Conservation (phyloP, 2,797 vertebrate species). For the Nyctalus aviator region DNA sequence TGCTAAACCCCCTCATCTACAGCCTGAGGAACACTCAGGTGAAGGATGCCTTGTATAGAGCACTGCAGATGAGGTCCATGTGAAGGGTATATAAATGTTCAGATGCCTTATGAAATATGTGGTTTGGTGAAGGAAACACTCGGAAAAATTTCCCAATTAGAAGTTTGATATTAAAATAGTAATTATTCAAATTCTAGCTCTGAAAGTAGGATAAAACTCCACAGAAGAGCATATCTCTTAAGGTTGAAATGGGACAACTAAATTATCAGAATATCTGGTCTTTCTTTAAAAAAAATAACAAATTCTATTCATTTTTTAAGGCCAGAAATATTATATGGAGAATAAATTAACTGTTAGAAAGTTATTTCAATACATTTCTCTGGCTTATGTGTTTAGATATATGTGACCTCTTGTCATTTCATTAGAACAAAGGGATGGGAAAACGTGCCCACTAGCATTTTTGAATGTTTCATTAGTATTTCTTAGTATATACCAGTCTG, state of each 20-base stretch:
- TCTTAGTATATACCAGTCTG: neutral
- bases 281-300: neutral
- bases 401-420: neutral
- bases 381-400: neutral
- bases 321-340: neutral
- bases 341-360: neutral
- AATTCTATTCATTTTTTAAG: neutral
- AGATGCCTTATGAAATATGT: neutral
- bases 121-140: neutral
- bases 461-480: neutral
- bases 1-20: slow-evolving; percentile 48
- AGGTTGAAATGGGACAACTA: neutral
- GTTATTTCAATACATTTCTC: neutral
- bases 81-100: neutral
- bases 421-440: neutral
- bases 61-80: neutral
- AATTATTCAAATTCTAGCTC: neutral
- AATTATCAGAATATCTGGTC: neutral
- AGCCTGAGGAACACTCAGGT: slow-evolving; percentile 51
- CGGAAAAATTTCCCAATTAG: neutral
- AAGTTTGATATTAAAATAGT: neutral
- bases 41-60: neutral
- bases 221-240: neutral
- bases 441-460: neutral
- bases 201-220: neutral